These are phyloP conservation scores for Platyura marginata DNA, from an alignment of 1,140 invertebrate species.

Conservation along the genomic window DNA sequence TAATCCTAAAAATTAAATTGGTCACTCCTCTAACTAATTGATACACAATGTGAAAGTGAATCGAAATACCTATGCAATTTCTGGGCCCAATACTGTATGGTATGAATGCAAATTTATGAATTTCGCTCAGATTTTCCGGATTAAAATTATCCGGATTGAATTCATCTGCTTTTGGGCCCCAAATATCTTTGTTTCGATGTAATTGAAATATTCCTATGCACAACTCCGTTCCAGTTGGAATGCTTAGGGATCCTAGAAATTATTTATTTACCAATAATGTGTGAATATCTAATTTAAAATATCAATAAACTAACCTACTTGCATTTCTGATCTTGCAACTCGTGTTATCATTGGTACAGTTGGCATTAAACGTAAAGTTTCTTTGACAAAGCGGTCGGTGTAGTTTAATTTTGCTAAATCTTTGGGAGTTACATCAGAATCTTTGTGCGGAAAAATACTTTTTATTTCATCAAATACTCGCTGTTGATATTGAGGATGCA, in stretches of 20 bases:
- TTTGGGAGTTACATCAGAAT: conserved; percentile 6
- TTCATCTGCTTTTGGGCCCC: conserved; percentile 30
- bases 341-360: conserved; percentile 12
- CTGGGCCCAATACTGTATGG: conserved; percentile 35
- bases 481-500: conserved; percentile 4
- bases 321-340: neutral
- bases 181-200: conserved; percentile 12
- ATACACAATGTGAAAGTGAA: neutral
- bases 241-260: neutral
- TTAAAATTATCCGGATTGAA: conserved; percentile 40
- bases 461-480: conserved; percentile 1
- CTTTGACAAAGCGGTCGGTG: conserved; percentile 23
- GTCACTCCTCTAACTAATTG: neutral
- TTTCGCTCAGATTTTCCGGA: conserved; percentile 17
- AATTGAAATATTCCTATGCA: conserved; percentile 14
- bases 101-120: conserved; percentile 26
- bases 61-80: conserved; percentile 29
- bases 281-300: neutral
- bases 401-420: conserved; percentile 22
- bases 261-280: no score
- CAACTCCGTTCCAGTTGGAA: conserved; percentile 13
- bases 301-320: neutral
- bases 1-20: neutral
- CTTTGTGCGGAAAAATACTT: neutral
- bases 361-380: conserved; percentile 23